A percentile compares a stretch with the other conserved stretches of the same genome.
phyloP scores from a whole-genome alignment of 2,113 vertebrate genomes.

The human region GRCh38 chr2:207884001-207884500 shows the following conservation, averaged over 20 bases:
- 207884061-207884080: too few relatives aligned
- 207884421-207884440: neutral
- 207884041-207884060: too few relatives aligned
- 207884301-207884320: neutral
- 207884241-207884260: neutral
- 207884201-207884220: neutral
- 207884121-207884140: too few relatives aligned
- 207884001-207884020: constrained; percentile 27
- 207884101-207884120: too few relatives aligned
- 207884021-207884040: neutral
- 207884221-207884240: neutral
- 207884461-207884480: neutral
- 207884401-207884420: constrained; percentile 32
- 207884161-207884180: constrained; percentile 20
- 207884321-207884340: neutral
- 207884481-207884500: constrained; percentile 34
- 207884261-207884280: neutral
- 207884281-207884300: neutral
- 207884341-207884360: constrained; percentile 36
- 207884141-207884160: neutral
- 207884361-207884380: neutral
- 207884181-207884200: neutral
- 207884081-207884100: too few relatives aligned
- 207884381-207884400: constrained; percentile 15
- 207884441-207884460: constrained; percentile 30